A percentile compares a stretch with the other conserved stretches of the same genome.
phyloP scores from a whole-genome alignment of 1,140 invertebrate species.

The Pomacea maculata region DNA sequence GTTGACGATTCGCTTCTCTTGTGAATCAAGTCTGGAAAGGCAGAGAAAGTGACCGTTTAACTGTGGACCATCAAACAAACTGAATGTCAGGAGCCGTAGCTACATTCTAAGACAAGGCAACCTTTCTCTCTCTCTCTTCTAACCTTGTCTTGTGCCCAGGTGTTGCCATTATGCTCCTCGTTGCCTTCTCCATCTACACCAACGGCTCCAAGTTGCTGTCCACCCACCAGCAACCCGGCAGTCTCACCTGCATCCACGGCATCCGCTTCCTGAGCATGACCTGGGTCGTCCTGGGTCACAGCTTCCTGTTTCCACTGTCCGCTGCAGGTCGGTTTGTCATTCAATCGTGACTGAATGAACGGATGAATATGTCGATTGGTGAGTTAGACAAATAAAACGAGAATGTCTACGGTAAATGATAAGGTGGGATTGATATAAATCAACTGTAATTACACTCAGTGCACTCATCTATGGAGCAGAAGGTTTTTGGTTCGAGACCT shows the following conservation, averaged over 20 bases:
- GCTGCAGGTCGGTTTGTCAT: slow-evolving; percentile 65
- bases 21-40: no score
- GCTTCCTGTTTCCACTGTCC: slow-evolving; percentile 64
- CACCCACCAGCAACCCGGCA: slow-evolving; percentile 39
- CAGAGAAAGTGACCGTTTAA: no score
- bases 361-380: background rate
- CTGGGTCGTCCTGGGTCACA: slow-evolving; percentile 93
- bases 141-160: slow-evolving; percentile 29
- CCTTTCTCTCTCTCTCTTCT: no score
- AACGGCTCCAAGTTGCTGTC: slow-evolving; percentile 49
- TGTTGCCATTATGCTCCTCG: slow-evolving; percentile 32
- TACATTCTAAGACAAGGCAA: no score
- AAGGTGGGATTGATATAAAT: background rate
- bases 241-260: slow-evolving; percentile 48
- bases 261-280: slow-evolving; percentile 82
- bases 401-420: background rate
- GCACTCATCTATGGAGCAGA: no score
- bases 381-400: background rate
- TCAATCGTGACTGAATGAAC: background rate
- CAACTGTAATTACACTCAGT: background rate
- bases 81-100: no score
- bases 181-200: slow-evolving; percentile 51
- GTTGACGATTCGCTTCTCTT: background rate
- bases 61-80: no score
- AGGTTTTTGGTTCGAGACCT: no score